phyloP scores from a whole-genome alignment of 2,797 vertebrate species.

The Cryptoprocta ferox region DNA sequence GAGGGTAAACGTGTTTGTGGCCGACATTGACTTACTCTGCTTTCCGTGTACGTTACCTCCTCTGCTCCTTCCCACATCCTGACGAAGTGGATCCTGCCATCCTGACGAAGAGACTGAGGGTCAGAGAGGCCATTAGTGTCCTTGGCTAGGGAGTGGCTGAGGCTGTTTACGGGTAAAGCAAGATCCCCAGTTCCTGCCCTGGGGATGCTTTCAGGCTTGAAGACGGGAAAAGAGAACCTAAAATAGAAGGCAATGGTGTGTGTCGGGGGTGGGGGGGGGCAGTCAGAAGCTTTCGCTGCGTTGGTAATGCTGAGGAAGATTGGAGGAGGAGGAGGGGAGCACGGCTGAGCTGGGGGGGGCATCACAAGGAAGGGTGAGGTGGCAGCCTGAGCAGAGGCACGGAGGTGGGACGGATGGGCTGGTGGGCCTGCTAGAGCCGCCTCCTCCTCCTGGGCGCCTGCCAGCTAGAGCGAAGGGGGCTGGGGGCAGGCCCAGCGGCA shows the following conservation, averaged over 20 bases:
- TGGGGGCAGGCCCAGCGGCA: neutral
- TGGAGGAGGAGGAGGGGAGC: neutral
- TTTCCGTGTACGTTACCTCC: neutral
- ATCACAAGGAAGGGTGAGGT: neutral
- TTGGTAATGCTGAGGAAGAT: neutral
- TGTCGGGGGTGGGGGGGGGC: neutral
- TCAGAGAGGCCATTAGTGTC: neutral
- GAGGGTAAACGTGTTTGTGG: neutral
- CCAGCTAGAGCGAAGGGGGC: neutral
- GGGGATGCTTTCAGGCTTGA: neutral
- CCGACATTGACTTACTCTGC: rapidly evolving
- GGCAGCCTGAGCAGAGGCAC: neutral
- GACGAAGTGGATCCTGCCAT: rapidly evolving
- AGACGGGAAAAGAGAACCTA: neutral
- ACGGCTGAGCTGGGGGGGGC: neutral
- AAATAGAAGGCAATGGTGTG: neutral
- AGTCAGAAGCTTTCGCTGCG: neutral
- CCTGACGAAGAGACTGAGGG: neutral
- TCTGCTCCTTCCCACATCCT: neutral
- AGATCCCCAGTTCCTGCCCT: neutral
- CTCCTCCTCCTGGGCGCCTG: neutral
- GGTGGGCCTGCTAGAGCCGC: neutral
- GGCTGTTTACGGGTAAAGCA: neutral
- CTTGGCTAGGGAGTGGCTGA: neutral
- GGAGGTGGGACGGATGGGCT: neutral